Percentiles rank a stretch among this genome's conserved stretches.
These are phyloP conservation scores for Hyperopisus bebe DNA, from an alignment of 2,113 vertebrate genomes.

Conservation along the genomic window DNA sequence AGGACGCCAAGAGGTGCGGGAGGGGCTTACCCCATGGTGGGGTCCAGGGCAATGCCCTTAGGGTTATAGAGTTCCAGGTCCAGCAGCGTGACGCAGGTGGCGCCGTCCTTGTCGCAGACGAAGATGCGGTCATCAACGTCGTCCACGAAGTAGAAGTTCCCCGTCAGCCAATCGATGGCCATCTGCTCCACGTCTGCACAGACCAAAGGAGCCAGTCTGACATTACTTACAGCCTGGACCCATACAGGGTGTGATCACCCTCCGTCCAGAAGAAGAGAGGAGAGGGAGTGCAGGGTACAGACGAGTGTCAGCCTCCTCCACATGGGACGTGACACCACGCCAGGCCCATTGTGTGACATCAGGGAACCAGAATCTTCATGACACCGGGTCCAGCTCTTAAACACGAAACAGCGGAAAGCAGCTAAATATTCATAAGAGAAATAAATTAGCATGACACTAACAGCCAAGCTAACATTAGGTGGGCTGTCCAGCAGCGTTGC, in stretches of 20 bases:
- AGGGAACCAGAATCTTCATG: not conserved
- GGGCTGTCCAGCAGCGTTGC: not conserved
- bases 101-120: conserved; percentile 87
- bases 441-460: not conserved
- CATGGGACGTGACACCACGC: not conserved
- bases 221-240: not conserved
- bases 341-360: not conserved
- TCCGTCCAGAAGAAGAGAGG: not conserved
- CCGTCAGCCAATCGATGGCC: conserved; percentile 96
- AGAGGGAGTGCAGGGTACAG: not conserved
- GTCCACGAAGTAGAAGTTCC: conserved; percentile 98
- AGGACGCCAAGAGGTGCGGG: not conserved
- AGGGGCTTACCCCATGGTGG: conserved; percentile 83
- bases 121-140: conserved; percentile 93
- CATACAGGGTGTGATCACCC: not conserved
- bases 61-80: conserved; percentile 94
- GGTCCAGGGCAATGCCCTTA: conserved; percentile 91
- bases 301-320: not conserved
- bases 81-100: conserved; percentile 87
- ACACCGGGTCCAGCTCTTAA: not conserved
- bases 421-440: not conserved
- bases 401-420: not conserved
- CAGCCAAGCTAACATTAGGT: not conserved
- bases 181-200: conserved; percentile 91
- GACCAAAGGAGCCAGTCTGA: not conserved